A percentile compares a stretch with the other conserved stretches of the same genome.
These are phyloP conservation scores for Dasyurus viverrinus DNA, from an alignment of 2,113 vertebrate genomes.

Conservation along the genomic window DNA sequence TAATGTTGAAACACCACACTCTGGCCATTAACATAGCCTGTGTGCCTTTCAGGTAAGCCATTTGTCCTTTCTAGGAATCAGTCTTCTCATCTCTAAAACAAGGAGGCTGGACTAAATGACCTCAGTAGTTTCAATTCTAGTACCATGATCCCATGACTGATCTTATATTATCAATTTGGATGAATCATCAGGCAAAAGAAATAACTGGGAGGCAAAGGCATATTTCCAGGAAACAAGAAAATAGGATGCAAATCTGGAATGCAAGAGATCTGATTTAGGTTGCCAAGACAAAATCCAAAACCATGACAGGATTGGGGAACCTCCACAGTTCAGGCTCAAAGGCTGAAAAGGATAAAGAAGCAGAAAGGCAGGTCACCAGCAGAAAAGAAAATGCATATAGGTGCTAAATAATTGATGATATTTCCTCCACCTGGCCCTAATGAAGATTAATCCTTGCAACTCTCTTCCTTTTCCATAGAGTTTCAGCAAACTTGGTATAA, in stretches of 20 bases:
- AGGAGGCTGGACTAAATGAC: background rate
- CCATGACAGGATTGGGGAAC: background rate
- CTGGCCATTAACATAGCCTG: background rate
- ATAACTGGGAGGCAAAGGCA: background rate
- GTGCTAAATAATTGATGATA: background rate
- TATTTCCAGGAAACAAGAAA: background rate
- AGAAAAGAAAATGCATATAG: background rate
- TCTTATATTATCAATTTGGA: background rate
- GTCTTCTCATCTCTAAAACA: background rate
- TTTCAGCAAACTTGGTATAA: background rate
- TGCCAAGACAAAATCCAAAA: background rate
- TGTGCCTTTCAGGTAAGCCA: background rate
- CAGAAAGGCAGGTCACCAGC: background rate
- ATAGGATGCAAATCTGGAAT: constrained; percentile 1
- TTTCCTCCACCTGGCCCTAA: background rate
- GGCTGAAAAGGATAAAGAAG: background rate
- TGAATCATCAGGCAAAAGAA: constrained; percentile 1
- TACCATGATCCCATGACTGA: background rate
- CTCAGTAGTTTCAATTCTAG: background rate
- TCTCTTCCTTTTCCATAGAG: background rate
- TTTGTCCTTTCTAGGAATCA: background rate
- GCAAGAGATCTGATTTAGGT: background rate
- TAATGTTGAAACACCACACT: background rate
- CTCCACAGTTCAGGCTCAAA: background rate
- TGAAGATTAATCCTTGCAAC: background rate